Base-by-base conservation (phyloP, 2,888 invertebrate species). In the Apotomis turbidana region DNA sequence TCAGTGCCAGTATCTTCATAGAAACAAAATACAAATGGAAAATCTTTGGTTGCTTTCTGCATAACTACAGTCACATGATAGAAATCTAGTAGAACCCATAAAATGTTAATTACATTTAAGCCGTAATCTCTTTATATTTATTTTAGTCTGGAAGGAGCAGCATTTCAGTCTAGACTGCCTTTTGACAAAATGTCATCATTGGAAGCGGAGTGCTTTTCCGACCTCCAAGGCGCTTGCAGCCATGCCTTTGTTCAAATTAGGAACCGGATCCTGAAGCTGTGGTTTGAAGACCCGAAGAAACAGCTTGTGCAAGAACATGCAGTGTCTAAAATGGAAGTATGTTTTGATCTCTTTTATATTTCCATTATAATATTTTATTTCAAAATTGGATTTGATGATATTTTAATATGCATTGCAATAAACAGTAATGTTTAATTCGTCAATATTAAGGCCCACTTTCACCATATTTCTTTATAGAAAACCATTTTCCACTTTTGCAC, bases 281-380 rank as follows among this genome's bases (percentile, higher is more conserved):
- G 99, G 99, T 95, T 99, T 75, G 98, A 98, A 81, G 98, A 99
- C 91, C 98, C 99, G 0, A 98, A 98, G 83, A 95, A 97, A 80
- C 99, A 99, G 85, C 90, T 99, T 41, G 96, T 97, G 15, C 94
- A 97, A 77, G 98, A 98, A 83, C 95, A 95, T 87, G 96, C 96
- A 15, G 90, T 98, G 54, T 95, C 97, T 52, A 96, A 96, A 83
- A 96, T 99, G 88, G 96, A 97, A 78, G 87, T 87, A 73, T 80
- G 87, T 87, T 4, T 63, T 71, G 77, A 78, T 77, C 57, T 13
- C 44, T 49, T 54, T 67, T 51, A 41, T 15, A 27, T 27, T 27
- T 27, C 27, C 27, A 27, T 27, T 15, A 15, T 0, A 27, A 27
- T 27, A 27, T 27, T 27, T 27, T 27, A 27, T 27, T 27, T 27